Conservation (phyloP, 2,888 invertebrate genomes). For the Lathronympha strigana region DNA sequence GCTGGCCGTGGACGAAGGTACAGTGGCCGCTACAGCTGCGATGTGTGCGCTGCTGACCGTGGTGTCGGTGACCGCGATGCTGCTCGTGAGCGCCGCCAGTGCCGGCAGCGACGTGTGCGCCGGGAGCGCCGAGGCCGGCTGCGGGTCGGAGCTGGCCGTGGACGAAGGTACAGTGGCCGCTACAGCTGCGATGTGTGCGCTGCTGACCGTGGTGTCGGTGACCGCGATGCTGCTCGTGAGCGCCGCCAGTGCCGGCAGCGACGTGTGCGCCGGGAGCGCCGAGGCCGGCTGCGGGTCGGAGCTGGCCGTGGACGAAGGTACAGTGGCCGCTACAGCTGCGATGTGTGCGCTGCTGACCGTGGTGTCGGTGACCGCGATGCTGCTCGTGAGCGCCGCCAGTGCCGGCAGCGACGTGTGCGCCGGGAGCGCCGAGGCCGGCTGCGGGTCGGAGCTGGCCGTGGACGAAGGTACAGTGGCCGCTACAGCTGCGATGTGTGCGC, state of each 20-base stretch:
- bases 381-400: slow-evolving; percentile 39
- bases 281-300: background rate
- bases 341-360: slow-evolving; percentile 43
- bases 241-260: background rate
- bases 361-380: slow-evolving; percentile 43
- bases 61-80: slow-evolving; percentile 43
- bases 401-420: background rate
- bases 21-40: slow-evolving; percentile 11
- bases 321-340: slow-evolving; percentile 11
- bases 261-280: background rate
- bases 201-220: slow-evolving; percentile 44
- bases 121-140: too few species aligned
- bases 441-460: too few species aligned
- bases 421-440: too few species aligned
- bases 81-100: slow-evolving; percentile 39
- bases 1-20: too few species aligned
- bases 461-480: too few species aligned
- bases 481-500: too few species aligned
- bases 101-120: background rate
- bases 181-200: slow-evolving; percentile 32
- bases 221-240: slow-evolving; percentile 44
- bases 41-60: slow-evolving; percentile 43
- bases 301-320: too few species aligned
- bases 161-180: slow-evolving; percentile 15
- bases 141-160: too few species aligned